These are phyloP conservation scores for Hypercompe scribonia DNA, from an alignment of 2,888 invertebrate species.

Conservation along the genomic window DNA sequence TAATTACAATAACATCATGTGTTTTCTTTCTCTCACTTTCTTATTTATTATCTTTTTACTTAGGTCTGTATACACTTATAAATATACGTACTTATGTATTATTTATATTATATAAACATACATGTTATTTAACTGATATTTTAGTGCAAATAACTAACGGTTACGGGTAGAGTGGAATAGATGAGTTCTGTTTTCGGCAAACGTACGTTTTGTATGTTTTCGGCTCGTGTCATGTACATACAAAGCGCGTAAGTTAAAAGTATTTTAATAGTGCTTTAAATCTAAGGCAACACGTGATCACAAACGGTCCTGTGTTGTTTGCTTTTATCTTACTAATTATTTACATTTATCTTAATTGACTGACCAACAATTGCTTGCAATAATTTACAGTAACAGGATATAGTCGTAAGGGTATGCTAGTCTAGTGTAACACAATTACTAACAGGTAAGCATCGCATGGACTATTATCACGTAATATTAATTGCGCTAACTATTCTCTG, in stretches of 20 bases:
- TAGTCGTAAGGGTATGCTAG: slow-evolving; percentile 1
- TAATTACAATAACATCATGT: slow-evolving; percentile 13
- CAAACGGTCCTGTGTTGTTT: background rate
- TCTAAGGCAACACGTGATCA: background rate
- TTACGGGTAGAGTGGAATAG: background rate
- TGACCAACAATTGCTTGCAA: background rate
- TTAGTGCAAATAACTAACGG: slow-evolving; percentile 2
- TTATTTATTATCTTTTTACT: background rate
- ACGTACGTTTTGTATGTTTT: background rate
- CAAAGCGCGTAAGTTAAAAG: background rate
- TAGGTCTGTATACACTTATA: background rate
- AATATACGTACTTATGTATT: background rate
- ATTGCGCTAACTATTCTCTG: background rate
- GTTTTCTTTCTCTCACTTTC: slow-evolving; percentile 2
- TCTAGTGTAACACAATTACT: background rate
- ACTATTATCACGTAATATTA: background rate
- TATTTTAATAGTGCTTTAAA: background rate
- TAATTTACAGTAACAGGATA: slow-evolving; percentile 5
- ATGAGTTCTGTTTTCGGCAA: background rate
- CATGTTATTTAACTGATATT: background rate
- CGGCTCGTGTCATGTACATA: background rate
- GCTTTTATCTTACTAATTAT: background rate
- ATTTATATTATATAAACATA: background rate
- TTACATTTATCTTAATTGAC: background rate
- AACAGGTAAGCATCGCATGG: background rate